Conservation (phyloP, 2,888 invertebrate species). For the Hirtodrosophila histrioides region DNA sequence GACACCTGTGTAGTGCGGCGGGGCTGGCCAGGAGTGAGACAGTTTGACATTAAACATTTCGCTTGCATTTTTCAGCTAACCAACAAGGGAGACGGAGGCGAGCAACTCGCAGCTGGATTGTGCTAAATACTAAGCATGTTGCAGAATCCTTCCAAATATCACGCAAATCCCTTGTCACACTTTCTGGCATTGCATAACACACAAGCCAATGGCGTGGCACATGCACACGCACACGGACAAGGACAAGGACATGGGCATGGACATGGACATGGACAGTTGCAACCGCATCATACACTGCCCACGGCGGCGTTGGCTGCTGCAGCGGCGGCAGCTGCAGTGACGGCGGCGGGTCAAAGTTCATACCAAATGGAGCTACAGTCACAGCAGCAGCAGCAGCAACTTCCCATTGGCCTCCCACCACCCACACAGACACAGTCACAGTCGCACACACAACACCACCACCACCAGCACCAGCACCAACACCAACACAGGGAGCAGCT, state of each 20-base stretch:
- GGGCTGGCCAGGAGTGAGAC: constrained; percentile 8
- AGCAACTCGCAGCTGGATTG: constrained; percentile 29
- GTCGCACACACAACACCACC: constrained; percentile 42
- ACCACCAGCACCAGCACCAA: constrained; percentile 42
- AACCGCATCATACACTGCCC: constrained; percentile 74
- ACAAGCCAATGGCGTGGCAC: constrained; percentile 66
- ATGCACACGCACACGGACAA: constrained; percentile 47
- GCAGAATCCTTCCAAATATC: constrained; percentile 85
- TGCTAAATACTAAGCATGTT: constrained; percentile 81
- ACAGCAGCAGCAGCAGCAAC: constrained; percentile 58
- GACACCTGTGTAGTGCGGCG: constrained; percentile 51
- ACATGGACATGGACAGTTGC: constrained; percentile 65
- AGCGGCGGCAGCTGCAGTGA: constrained; percentile 65
- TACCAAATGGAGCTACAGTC: constrained; percentile 73
- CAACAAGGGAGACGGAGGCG: constrained; percentile 40
- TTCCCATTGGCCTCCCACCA: constrained; percentile 60
- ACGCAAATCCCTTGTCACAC: constrained; percentile 84
- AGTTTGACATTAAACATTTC: constrained; percentile 52
- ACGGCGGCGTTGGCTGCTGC: constrained; percentile 76
- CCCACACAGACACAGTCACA: constrained; percentile 51
- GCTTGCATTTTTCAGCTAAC: constrained; percentile 59
- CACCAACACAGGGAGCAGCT: constrained; percentile 59
- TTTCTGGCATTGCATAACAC: constrained; percentile 84
- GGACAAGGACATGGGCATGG: constrained; percentile 47
- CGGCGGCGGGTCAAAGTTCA: constrained; percentile 72